Conservation (phyloP, 2,797 vertebrate species). For the Phylloscopus collybita region DNA sequence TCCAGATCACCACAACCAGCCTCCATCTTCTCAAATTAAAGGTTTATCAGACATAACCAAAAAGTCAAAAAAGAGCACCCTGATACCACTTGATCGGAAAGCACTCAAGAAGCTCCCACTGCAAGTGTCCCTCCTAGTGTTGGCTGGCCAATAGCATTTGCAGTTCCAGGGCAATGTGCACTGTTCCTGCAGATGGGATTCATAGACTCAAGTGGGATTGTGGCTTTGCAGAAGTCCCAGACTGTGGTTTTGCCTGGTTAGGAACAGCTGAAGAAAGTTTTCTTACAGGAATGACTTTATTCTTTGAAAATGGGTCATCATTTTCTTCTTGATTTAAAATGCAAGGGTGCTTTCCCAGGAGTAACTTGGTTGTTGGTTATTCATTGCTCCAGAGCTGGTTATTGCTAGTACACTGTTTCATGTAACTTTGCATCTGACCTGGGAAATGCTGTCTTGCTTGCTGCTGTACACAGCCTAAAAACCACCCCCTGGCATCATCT, state of each 20-base stretch:
- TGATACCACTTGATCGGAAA: not conserved
- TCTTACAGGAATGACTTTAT: not conserved
- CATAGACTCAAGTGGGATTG: not conserved
- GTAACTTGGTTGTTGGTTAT: constrained; percentile 18
- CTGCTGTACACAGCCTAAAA: not conserved
- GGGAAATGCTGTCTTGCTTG: constrained; percentile 23
- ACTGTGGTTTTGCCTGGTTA: not conserved
- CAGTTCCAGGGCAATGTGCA: not conserved
- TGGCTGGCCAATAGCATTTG: not conserved
- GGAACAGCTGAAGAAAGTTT: not conserved
- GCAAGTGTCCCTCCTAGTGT: not conserved
- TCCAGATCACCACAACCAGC: fast-evolving
- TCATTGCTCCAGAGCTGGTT: constrained; percentile 3
- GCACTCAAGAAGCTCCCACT: not conserved
- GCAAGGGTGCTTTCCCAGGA: constrained; percentile 32
- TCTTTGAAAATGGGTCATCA: constrained; percentile 31
- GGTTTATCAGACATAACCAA: not conserved
- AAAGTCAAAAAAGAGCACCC: not conserved
- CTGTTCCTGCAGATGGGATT: fast-evolving
- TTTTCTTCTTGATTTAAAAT: constrained; percentile 14
- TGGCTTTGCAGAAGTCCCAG: not conserved
- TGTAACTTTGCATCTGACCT: constrained; percentile 37
- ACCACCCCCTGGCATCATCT: fast-evolving
- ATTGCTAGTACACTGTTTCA: not conserved
- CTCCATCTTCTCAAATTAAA: not conserved